phyloP scores from a whole-genome alignment of 1,140 invertebrate genomes.

The Adoxophyes honmai region DNA sequence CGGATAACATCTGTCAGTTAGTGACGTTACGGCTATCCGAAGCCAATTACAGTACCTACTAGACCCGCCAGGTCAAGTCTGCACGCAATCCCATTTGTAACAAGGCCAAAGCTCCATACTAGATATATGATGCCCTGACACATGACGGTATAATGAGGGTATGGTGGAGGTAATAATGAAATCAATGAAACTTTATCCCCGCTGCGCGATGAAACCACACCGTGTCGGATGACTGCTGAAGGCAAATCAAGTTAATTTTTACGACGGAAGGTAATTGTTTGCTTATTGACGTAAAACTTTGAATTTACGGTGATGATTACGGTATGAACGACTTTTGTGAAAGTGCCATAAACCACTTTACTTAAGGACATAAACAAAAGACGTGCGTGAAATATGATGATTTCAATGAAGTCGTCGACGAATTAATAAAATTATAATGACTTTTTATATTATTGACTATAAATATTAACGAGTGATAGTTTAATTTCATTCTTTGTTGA shows the following conservation, averaged over 20 bases:
- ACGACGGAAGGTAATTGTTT: background rate
- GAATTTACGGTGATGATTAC: too few species aligned
- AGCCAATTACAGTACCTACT: slow-evolving; percentile 14
- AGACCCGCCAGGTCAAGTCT: slow-evolving; percentile 15
- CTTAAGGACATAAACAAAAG: too few species aligned
- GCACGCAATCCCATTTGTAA: slow-evolving; percentile 18
- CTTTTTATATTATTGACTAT: too few species aligned
- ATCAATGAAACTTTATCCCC: slow-evolving; percentile 10
- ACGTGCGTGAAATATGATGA: too few species aligned
- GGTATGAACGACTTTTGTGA: too few species aligned
- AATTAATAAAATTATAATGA: too few species aligned
- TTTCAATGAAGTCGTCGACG: too few species aligned
- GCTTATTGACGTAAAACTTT: too few species aligned
- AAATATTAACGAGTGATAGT: too few species aligned
- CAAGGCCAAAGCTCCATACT: slow-evolving; percentile 16
- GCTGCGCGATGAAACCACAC: background rate
- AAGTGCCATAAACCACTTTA: too few species aligned
- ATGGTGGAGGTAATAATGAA: slow-evolving; percentile 9
- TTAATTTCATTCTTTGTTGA: too few species aligned
- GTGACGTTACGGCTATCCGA: slow-evolving; percentile 11
- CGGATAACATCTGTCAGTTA: slow-evolving; percentile 5
- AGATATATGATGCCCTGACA: slow-evolving; percentile 2
- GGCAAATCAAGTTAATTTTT: slow-evolving; percentile 4
- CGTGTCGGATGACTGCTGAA: background rate
- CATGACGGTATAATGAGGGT: slow-evolving; percentile 12